Percentiles rank a stretch among this genome's conserved stretches.
These are phyloP conservation scores for Cataglyphis albicans DNA, from an alignment of 2,888 invertebrate genomes.

Conservation along the genomic window DNA sequence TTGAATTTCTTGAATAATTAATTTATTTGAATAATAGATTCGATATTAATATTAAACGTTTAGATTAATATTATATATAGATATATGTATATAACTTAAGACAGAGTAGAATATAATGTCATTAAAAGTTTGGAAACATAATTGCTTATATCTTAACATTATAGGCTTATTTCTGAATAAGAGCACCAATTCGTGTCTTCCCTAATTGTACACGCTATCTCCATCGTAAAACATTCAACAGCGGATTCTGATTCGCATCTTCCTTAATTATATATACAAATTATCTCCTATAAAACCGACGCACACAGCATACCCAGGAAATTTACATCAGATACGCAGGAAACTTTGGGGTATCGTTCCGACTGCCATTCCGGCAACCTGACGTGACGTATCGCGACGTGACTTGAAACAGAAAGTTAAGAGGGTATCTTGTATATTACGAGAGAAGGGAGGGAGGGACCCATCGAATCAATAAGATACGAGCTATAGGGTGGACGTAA, in stretches of 20 bases:
- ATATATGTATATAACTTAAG: neutral
- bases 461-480: neutral
- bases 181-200: neutral
- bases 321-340: constrained; percentile 7
- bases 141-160: neutral
- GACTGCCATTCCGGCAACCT: neutral
- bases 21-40: neutral
- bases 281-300: neutral
- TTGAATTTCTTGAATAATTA: neutral
- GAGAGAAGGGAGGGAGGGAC: constrained; percentile 4
- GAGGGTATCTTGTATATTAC: neutral
- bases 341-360: neutral
- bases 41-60: neutral
- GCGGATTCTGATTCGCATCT: constrained; percentile 1
- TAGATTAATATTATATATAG: neutral
- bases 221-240: neutral
- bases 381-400: constrained; percentile 6
- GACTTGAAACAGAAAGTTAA: constrained; percentile 7
- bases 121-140: neutral
- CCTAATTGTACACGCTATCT: neutral
- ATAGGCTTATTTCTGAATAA: neutral
- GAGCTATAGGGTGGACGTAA: constrained; percentile 16
- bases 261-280: neutral
- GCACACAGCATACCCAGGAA: neutral
- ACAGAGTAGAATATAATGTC: neutral